Base-by-base conservation (phyloP, 2,113 vertebrate genomes). In the Toxostoma redivivum region DNA sequence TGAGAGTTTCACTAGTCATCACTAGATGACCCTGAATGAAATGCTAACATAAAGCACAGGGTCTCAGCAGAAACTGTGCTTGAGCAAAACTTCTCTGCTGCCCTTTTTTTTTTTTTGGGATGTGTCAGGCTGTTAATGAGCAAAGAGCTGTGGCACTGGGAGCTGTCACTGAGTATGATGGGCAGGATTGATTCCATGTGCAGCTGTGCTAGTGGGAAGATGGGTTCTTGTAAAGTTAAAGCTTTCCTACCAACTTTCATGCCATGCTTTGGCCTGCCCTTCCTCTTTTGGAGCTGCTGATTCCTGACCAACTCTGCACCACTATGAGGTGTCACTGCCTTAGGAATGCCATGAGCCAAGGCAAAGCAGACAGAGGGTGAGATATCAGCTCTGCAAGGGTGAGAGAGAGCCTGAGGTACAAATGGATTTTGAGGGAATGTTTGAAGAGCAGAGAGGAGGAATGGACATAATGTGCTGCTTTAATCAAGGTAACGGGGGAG, bases 1-100 rank as follows among this genome's bases (percentile, higher is more conserved):
- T 81, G 53, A 79, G 81, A 61, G 23, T 73, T 92, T 86, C n/a
- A n/a, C n/a, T n/a, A n/a, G n/a, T n/a, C n/a, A n/a, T 54, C 76
- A 30, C n/a, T 73, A 48, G 30, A 51, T 82, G 71, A 33, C 66
- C 61, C 58, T 90, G 73, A 73, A 33, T 35, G 60, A 95, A 90
- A 65, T 28, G 57, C n/a, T 62, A 11, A 31, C 35, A n/a, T 58
- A 44, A 89, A 54, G 84, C 78, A 35, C 74, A 48, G 70, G 67
- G 66, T 65, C 47, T 91, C 70, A 54, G 83, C 60, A 89, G 80
- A 44, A 81, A 35, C 57, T 31, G 48, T 58, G 47, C 72, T 91
- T 45, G 50, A 37, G 71, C 47, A 74, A 50, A 81, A 67, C 50
- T 31, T 78, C 65, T 86, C 82, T 88, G 66, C 54, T 90, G 86